Evolutionary conservation across 2,888 invertebrate species (phyloP).

Genomic region (Morpho deidamia): DNA sequence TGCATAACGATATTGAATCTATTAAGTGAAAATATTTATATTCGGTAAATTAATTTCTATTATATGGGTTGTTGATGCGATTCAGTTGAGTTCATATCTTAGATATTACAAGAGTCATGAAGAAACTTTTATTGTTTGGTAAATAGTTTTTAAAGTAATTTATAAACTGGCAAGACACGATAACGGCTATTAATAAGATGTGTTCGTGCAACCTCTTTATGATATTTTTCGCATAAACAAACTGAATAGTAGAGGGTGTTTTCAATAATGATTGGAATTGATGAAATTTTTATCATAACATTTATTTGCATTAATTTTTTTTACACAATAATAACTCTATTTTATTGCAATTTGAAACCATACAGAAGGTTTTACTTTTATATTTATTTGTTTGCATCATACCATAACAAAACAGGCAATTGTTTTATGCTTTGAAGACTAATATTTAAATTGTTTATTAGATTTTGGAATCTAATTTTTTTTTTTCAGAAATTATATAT

Average conservation of each 20-base stretch:
- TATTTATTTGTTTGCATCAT: not conserved
- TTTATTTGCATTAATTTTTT: not conserved
- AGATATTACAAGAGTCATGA: constrained; percentile 8
- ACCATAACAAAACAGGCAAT: not conserved
- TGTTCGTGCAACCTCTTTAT: constrained; percentile 18
- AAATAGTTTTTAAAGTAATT: constrained; percentile 5
- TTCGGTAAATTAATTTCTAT: constrained; percentile 2
- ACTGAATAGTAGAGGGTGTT: constrained; percentile 4
- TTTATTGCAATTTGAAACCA: no score
- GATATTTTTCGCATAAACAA: constrained; percentile 19
- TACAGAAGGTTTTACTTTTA: no score
- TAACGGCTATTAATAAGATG: constrained; percentile 23
- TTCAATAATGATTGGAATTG: constrained; percentile 7
- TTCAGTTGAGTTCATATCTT: constrained; percentile 7
- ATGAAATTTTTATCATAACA: constrained; percentile 4
- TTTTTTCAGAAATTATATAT: no score
- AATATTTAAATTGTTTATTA: not conserved
- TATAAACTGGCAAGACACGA: constrained; percentile 16
- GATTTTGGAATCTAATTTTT: no score
- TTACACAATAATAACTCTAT: no score
- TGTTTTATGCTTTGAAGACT: constrained; percentile 2
- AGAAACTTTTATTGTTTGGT: not conserved
- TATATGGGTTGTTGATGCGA: constrained; percentile 2
- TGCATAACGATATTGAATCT: no score
- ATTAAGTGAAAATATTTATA: not conserved